These are phyloP conservation scores for Acanthisitta chloris DNA, from an alignment of 2,113 vertebrate species.

Conservation along the genomic window DNA sequence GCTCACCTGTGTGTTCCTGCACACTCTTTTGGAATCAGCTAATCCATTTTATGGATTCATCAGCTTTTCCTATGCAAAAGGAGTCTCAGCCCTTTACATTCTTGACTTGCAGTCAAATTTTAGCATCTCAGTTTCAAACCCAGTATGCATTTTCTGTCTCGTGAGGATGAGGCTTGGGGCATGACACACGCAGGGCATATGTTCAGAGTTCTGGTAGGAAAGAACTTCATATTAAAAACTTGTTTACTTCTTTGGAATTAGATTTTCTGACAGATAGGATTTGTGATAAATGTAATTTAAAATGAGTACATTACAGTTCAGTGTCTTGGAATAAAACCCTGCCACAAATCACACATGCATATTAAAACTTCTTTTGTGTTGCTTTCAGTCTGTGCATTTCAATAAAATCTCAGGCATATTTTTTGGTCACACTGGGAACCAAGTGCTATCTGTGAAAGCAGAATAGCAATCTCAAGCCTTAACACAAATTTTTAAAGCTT, in stretches of 20 bases:
- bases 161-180: background rate
- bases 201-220: background rate
- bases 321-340: background rate
- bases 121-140: background rate
- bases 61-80: background rate
- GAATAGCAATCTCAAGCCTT: background rate
- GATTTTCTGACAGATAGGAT: background rate
- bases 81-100: background rate
- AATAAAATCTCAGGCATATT: background rate
- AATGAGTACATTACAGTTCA: background rate
- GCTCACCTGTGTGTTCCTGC: background rate
- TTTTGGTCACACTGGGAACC: background rate
- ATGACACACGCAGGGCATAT: rapidly evolving
- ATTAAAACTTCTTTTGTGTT: background rate
- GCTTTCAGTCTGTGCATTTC: background rate
- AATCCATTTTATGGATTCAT: background rate
- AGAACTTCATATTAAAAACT: background rate
- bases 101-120: background rate
- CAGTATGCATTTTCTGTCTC: background rate
- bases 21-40: background rate
- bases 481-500: background rate
- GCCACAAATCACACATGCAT: background rate
- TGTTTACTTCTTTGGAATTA: background rate
- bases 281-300: background rate
- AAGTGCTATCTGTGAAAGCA: background rate